Evolutionary conservation across 2,888 invertebrate species (phyloP).

Genomic region (Anticlea derivata): DNA sequence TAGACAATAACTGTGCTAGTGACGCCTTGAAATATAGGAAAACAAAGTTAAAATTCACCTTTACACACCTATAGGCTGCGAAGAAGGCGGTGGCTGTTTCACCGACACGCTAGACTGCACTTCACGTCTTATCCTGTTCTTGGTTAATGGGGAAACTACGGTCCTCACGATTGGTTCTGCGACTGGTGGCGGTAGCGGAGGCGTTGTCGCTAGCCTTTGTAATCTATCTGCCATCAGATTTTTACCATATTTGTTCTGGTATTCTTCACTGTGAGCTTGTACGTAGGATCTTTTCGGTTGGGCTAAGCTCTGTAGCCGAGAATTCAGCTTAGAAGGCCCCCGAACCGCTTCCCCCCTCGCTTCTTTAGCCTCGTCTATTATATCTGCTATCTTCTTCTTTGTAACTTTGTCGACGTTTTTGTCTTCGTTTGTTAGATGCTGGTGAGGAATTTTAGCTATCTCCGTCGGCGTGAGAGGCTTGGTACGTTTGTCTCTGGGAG

Average conservation of each 20-base stretch:
- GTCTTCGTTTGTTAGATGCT: conserved; percentile 40
- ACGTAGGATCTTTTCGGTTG: conserved; percentile 69
- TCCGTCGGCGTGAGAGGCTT: conserved; percentile 31
- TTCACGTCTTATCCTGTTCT: conserved; percentile 42
- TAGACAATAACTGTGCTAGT: no score
- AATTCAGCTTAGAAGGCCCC: conserved; percentile 60
- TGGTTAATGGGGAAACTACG: conserved; percentile 26
- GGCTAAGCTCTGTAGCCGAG: conserved; percentile 66
- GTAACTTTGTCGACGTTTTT: conserved; percentile 41
- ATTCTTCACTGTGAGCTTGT: conserved; percentile 63
- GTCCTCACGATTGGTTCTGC: conserved; percentile 31
- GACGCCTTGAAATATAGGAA: not conserved
- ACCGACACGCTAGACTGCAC: conserved; percentile 33
- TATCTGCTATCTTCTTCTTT: conserved; percentile 59
- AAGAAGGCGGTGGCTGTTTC: conserved; percentile 41
- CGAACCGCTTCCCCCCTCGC: conserved; percentile 75
- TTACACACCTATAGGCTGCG: conserved; percentile 71
- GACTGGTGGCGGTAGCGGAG: conserved; percentile 16
- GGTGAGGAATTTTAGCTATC: conserved; percentile 30
- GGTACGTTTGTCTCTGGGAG: conserved; percentile 37
- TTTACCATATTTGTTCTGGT: conserved; percentile 55
- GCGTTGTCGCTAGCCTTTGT: conserved; percentile 46
- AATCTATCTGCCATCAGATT: conserved; percentile 52
- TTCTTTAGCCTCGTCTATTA: conserved; percentile 73
- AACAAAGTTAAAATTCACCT: conserved; percentile 62